Base-by-base conservation (phyloP, 2,888 invertebrate species). In the Colletes collaris region DNA sequence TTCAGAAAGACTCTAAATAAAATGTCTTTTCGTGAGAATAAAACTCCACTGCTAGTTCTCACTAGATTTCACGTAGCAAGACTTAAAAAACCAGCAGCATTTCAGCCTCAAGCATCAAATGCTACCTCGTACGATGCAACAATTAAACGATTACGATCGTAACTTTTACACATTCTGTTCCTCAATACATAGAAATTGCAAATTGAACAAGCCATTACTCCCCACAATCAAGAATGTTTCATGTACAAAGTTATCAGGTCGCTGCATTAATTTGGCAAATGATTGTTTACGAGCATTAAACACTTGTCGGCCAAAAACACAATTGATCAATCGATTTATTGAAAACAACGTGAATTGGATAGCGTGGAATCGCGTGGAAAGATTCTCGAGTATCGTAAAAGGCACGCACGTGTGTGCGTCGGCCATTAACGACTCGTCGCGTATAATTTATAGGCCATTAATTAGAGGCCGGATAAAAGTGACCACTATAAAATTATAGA, bases 391-490 rank as follows among this genome's bases (percentile, higher is more conserved):
- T 59, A 49, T 63, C 52, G 58, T 73, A 73, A 76, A 77, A 8
- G 46, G 55, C 27, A n/a, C 46, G 56, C 56, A 49, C 59, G 49
- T 71, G 72, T 72, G 83, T 79, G 85, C 82, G 79, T 69, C 71
- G 82, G 73, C 87, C 86, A 87, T 90, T 90, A 90, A 90, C 90
- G 90, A 90, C 90, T 90, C 88, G 90, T 90, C 89, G 89, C 87
- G 83, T 87, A 82, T 91, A 91, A 92, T 92, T 92, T 92, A 92
- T 91, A 90, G 90, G 86, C 89, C 91, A 92, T 92, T 92, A 92
- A 92, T 92, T 91, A 90, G 85, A 84, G 86, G 83, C 82, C 79
- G 84, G 85, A 87, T 90, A 89, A 90, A 90, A 89, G 89, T 89
- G 86, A 87, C 81, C 85, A 68, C 86, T 88, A 88, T 90, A 90